Evolutionary conservation across 2,797 vertebrate genomes (phyloP).

Genomic region (Gambusia yucatana): DNA sequence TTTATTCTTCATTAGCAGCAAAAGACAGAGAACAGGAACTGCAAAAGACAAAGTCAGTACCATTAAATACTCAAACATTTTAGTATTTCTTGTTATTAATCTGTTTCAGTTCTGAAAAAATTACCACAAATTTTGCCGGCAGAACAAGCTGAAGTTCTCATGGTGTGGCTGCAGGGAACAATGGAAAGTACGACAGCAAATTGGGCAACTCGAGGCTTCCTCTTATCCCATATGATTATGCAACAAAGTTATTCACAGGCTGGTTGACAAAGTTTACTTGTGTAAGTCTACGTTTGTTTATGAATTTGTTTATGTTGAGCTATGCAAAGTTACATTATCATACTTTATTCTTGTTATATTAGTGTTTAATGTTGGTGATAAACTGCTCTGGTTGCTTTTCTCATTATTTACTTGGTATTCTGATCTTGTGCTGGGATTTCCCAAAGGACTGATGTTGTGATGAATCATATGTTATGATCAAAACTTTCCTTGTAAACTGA

Average conservation of each 20-base stretch:
- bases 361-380: neutral
- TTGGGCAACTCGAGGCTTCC: conserved; percentile 14
- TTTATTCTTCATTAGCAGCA: conserved; percentile 36
- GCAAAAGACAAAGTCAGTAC: conserved; percentile 28
- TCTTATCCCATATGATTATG: conserved; percentile 25
- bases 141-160: conserved; percentile 26
- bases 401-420: neutral
- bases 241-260: neutral
- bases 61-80: neutral
- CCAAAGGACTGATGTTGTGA: neutral
- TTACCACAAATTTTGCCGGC: conserved; percentile 48
- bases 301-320: neutral
- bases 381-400: neutral
- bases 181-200: conserved; percentile 9
- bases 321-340: neutral
- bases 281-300: neutral
- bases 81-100: neutral
- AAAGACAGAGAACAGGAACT: conserved; percentile 43
- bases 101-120: neutral
- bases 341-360: neutral
- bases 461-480: neutral
- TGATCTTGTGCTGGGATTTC: neutral
- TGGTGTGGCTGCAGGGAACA: conserved; percentile 1
- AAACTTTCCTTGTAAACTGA: neutral
- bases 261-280: neutral